phyloP scores from a whole-genome alignment of 1,140 invertebrate species.

The Zaprionus vittiger region DNA sequence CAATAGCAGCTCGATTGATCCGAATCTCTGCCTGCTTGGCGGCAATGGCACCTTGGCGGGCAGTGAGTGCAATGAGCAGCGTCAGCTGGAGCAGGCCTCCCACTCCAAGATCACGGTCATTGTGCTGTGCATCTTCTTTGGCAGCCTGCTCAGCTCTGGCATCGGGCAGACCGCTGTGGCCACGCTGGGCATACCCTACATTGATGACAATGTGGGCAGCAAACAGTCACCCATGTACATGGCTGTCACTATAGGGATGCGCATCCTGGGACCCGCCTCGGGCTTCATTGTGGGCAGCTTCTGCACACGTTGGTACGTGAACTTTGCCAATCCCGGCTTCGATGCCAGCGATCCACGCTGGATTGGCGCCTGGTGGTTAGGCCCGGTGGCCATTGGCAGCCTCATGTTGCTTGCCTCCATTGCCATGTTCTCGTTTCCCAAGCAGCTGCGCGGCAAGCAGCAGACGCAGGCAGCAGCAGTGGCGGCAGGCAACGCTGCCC shows the following conservation, averaged over 20 bases:
- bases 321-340: slow-evolving; percentile 91
- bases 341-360: slow-evolving; percentile 93
- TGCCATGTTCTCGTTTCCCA: slow-evolving; percentile 95
- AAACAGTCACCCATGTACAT: slow-evolving; percentile 97
- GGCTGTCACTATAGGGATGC: slow-evolving; percentile 95
- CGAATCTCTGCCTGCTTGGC: slow-evolving; percentile 72
- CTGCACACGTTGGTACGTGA: slow-evolving; percentile 94
- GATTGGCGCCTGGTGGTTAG: slow-evolving; percentile 97
- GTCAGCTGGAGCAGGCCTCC: slow-evolving; percentile 87
- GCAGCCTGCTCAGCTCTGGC: slow-evolving; percentile 94
- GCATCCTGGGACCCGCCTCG: slow-evolving; percentile 94
- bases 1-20: slow-evolving; percentile 39
- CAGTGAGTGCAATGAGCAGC: slow-evolving; percentile 86
- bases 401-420: slow-evolving; percentile 91
- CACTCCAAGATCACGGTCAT: slow-evolving; percentile 91
- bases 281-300: slow-evolving; percentile 96
- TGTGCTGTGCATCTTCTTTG: slow-evolving; percentile 93
- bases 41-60: slow-evolving; percentile 59
- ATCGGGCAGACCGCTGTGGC: slow-evolving; percentile 97
- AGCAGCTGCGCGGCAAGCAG: slow-evolving; percentile 85
- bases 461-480: slow-evolving; percentile 26
- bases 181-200: slow-evolving; percentile 96
- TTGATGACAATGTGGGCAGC: slow-evolving; percentile 96
- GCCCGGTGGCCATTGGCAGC: slow-evolving; percentile 91
- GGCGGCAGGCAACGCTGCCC: slow-evolving; percentile 16